These are phyloP conservation scores for Neria commutata DNA, from an alignment of 2,888 invertebrate species.

Conservation along the genomic window DNA sequence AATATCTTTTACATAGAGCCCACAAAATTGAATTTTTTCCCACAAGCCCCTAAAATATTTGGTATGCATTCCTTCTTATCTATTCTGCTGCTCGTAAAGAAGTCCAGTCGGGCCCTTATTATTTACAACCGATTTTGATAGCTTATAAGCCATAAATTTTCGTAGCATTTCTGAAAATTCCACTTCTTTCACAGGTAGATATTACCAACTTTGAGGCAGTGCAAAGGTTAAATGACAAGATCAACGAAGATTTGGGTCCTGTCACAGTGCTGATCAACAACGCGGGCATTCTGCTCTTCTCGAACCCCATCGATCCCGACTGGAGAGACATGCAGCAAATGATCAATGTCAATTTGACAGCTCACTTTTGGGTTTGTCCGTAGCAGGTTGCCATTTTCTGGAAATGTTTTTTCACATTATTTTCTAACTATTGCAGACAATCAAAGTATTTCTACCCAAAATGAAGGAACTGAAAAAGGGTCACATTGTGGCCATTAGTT, in stretches of 20 bases:
- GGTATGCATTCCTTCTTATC: too few relatives aligned
- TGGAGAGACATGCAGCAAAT: conserved; percentile 53
- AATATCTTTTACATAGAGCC: too few relatives aligned
- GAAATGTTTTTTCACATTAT: neutral
- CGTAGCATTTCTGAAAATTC: too few relatives aligned
- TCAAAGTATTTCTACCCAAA: conserved; percentile 53
- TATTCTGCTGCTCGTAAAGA: too few relatives aligned
- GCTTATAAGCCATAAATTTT: too few relatives aligned
- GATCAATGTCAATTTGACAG: conserved; percentile 59
- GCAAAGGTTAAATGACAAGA: conserved; percentile 34
- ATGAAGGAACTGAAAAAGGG: conserved; percentile 57
- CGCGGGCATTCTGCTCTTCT: conserved; percentile 54
- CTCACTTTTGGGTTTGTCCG: conserved; percentile 59
- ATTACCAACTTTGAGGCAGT: conserved; percentile 44
- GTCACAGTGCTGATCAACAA: conserved; percentile 62
- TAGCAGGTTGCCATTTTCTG: neutral
- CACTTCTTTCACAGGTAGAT: conserved; percentile 40
- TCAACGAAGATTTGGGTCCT: conserved; percentile 49
- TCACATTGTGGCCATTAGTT: conserved; percentile 58
- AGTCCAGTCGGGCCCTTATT: too few relatives aligned
- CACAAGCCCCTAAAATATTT: too few relatives aligned
- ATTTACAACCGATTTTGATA: too few relatives aligned
- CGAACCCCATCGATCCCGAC: conserved; percentile 35
- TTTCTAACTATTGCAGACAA: conserved; percentile 44
- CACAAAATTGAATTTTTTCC: too few relatives aligned